These are phyloP conservation scores for Sardinella longiceps DNA, from an alignment of 2,797 vertebrate species.

Conservation along the genomic window DNA sequence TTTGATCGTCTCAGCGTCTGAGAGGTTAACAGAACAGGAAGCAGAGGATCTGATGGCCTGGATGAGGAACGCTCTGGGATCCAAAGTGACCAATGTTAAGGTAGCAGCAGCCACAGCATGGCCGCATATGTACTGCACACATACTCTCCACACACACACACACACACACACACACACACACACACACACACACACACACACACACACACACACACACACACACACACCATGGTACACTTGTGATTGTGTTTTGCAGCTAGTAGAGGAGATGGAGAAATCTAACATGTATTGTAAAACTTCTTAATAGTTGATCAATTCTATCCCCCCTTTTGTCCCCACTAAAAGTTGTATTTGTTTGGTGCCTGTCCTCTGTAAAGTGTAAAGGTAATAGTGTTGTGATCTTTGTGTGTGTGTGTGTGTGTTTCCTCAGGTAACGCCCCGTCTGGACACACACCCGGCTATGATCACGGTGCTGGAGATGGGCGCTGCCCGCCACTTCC, in stretches of 20 bases:
- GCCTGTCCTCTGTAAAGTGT: background rate
- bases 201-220: slow-evolving; percentile 3
- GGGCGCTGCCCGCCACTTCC: slow-evolving; percentile 95
- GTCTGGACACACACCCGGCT: slow-evolving; percentile 92
- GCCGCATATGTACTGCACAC: background rate
- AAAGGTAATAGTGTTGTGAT: background rate
- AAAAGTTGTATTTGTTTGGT: background rate
- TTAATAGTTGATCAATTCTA: no score
- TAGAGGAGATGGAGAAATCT: no score
- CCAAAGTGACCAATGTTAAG: slow-evolving; percentile 86
- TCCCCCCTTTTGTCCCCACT: no score
- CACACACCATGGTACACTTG: background rate
- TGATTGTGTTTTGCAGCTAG: no score
- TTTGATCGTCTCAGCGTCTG: slow-evolving; percentile 74
- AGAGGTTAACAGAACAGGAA: slow-evolving; percentile 83
- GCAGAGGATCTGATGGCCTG: slow-evolving; percentile 89
- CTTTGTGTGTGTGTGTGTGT: background rate
- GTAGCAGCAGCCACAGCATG: slow-evolving; percentile 64
- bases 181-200: no score
- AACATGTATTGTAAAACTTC: no score
- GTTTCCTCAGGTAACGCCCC: slow-evolving; percentile 82
- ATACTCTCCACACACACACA: no score
- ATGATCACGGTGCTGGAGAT: slow-evolving; percentile 99
- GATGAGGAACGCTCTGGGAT: slow-evolving; percentile 90
- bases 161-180: background rate